These are phyloP conservation scores for Hippotragus niger DNA, from an alignment of 2,113 vertebrate genomes.

Conservation along the genomic window DNA sequence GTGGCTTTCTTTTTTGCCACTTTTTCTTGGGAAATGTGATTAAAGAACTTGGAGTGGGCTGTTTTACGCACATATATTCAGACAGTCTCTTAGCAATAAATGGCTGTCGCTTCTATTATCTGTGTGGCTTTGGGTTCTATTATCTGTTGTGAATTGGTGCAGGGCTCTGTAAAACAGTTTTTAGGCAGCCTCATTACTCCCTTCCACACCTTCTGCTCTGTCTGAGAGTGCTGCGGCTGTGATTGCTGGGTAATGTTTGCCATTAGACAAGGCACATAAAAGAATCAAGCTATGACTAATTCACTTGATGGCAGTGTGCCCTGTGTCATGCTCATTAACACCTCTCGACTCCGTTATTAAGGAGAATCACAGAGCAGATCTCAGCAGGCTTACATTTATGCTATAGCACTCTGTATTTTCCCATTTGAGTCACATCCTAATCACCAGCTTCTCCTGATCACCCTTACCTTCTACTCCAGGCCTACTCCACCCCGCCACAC, in stretches of 20 bases:
- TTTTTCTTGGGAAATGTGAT: constrained; percentile 77
- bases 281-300: constrained; percentile 83
- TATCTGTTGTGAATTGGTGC: constrained; percentile 84
- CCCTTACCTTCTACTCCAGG: not conserved
- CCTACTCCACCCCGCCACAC: not conserved
- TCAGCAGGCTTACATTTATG: constrained; percentile 58
- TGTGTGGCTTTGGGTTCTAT: constrained; percentile 80
- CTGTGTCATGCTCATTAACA: constrained; percentile 79
- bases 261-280: constrained; percentile 83
- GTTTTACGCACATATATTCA: constrained; percentile 81
- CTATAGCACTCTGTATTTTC: constrained; percentile 48
- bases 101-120: constrained; percentile 85
- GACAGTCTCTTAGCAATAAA: constrained; percentile 86
- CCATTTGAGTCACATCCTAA: constrained; percentile 38
- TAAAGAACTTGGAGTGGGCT: constrained; percentile 78
- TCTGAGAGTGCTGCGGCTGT: constrained; percentile 74
- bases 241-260: constrained; percentile 80
- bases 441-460: not conserved
- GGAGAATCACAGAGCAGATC: constrained; percentile 76
- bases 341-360: constrained; percentile 72
- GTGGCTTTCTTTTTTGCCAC: constrained; percentile 59
- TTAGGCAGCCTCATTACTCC: constrained; percentile 81
- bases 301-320: constrained; percentile 77
- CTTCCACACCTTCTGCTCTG: constrained; percentile 79
- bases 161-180: constrained; percentile 80